Percentiles rank a stretch among this genome's conserved stretches.
Evolutionary conservation across 2,888 invertebrate species (phyloP).

Genomic region (Lasioglossum oenotherae): DNA sequence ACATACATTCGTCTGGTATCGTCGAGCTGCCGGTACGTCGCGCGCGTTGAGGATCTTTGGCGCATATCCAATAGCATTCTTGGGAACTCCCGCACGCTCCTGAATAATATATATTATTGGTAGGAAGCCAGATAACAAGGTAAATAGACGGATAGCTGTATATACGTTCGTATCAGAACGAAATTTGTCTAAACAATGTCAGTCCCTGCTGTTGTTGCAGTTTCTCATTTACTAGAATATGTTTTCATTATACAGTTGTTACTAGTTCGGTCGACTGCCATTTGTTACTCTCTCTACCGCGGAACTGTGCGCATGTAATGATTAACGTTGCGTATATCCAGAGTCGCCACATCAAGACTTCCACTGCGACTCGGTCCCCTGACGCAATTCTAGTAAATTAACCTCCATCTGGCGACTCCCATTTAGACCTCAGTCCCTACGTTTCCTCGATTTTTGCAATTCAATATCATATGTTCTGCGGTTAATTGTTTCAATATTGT

Average conservation of each 20-base stretch:
- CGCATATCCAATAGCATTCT: constrained; percentile 60
- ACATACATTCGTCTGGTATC: constrained; percentile 45
- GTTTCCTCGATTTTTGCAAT: too few species aligned
- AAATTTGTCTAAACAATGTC: constrained; percentile 7
- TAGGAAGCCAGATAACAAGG: constrained; percentile 29
- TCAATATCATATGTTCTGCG: too few species aligned
- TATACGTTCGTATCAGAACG: not conserved
- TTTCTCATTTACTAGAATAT: not conserved
- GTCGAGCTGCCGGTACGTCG: constrained; percentile 25
- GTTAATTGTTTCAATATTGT: too few species aligned
- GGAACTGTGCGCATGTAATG: not conserved
- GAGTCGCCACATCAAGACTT: too few species aligned
- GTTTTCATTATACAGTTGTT: not conserved
- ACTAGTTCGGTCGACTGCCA: not conserved
- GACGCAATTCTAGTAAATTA: too few species aligned
- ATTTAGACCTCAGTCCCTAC: too few species aligned
- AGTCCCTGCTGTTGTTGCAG: not conserved
- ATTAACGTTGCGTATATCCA: not conserved
- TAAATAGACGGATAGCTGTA: constrained; percentile 28
- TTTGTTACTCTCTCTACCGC: not conserved
- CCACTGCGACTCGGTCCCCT: too few species aligned
- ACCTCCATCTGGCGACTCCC: too few species aligned
- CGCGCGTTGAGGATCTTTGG: constrained; percentile 62
- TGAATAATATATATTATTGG: constrained; percentile 61
- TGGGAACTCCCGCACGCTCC: constrained; percentile 53